Evolutionary conservation across 2,888 invertebrate species (phyloP).

Genomic region (Trachelus stipa): DNA sequence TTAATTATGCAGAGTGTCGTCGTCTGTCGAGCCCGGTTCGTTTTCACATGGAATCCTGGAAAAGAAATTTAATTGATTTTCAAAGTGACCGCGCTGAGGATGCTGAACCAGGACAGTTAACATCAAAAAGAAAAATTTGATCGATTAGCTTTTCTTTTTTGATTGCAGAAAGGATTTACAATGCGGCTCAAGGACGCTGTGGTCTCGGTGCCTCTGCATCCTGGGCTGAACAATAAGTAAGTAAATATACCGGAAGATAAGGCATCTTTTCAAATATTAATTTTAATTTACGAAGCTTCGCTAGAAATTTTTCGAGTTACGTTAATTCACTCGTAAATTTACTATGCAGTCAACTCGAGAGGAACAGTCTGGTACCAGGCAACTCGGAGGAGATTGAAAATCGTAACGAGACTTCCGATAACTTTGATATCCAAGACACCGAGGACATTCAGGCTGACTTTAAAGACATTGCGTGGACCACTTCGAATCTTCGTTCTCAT

Average conservation of each 20-base stretch:
- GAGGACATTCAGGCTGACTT: conserved; percentile 43
- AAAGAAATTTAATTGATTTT: too few relatives aligned
- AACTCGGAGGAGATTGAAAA: conserved; percentile 47
- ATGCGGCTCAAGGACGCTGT: conserved; percentile 61
- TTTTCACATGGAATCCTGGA: too few relatives aligned
- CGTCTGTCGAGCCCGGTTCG: too few relatives aligned
- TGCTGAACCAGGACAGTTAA: too few relatives aligned
- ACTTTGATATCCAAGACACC: conserved; percentile 28
- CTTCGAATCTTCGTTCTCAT: conserved; percentile 49
- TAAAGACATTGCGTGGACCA: conserved; percentile 56
- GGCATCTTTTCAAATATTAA: too few relatives aligned
- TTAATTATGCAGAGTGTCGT: too few relatives aligned
- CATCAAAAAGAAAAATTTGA: too few relatives aligned
- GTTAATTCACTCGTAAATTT: conserved; percentile 8
- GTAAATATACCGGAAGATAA: conserved; percentile 17
- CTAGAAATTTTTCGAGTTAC: background rate
- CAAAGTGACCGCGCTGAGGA: too few relatives aligned
- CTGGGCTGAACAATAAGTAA: conserved; percentile 60
- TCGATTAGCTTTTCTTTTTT: conserved; percentile 10
- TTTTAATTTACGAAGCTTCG: background rate
- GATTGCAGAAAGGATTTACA: conserved; percentile 41
- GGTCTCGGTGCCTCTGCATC: conserved; percentile 50
- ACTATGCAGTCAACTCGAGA: conserved; percentile 49
- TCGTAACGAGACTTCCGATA: conserved; percentile 34
- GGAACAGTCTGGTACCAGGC: conserved; percentile 39